Evolutionary conservation across 2,888 invertebrate genomes (phyloP).

Genomic region (Rhagonycha fulva): DNA sequence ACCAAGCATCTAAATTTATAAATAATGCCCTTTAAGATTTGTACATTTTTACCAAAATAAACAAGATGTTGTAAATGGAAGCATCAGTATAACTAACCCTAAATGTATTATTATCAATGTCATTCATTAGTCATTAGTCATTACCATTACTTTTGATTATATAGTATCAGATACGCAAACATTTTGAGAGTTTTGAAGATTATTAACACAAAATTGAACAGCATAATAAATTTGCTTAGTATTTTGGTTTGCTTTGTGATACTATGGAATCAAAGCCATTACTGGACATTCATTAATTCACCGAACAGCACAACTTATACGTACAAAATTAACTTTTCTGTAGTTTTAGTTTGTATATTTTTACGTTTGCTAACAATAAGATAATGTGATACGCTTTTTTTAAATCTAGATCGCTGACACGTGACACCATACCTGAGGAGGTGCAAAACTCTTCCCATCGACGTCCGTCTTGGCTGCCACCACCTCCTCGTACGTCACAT

Average conservation of each 20-base stretch:
- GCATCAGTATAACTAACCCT: background rate
- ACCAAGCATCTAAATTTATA: no score
- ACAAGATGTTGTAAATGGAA: background rate
- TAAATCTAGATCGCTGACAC: conserved; percentile 59
- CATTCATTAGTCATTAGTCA: background rate
- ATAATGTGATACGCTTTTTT: background rate
- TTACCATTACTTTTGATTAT: no score
- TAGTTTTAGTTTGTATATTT: background rate
- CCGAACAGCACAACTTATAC: background rate
- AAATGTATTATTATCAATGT: background rate
- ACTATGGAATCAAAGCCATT: background rate
- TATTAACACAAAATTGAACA: no score
- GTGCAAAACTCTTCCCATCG: conserved; percentile 40
- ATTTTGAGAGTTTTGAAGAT: no score
- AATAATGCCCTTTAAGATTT: no score
- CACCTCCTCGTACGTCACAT: conserved; percentile 49
- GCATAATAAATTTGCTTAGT: no score
- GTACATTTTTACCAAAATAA: no score
- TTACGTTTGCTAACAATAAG: background rate
- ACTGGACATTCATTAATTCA: background rate
- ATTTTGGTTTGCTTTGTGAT: no score
- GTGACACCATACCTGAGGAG: conserved; percentile 76
- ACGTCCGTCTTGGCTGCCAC: conserved; percentile 51
- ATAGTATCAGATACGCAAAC: no score
- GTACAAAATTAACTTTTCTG: background rate